These are phyloP conservation scores for Chloroceryle amazona DNA, from an alignment of 2,797 vertebrate species.

Conservation along the genomic window DNA sequence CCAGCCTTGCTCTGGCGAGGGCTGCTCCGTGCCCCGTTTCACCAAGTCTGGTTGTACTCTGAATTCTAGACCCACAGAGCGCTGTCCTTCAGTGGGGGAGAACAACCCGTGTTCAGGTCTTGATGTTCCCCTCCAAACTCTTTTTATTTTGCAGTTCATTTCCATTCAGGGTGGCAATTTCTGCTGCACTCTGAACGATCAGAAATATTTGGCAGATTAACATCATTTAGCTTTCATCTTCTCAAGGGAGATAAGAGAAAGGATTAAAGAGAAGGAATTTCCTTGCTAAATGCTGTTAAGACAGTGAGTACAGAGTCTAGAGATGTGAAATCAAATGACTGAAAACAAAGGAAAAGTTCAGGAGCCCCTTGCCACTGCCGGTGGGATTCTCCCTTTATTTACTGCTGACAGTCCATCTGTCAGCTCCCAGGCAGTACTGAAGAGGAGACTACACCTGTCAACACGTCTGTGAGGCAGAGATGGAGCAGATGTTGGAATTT, in stretches of 20 bases:
- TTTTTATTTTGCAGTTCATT: slow-evolving; percentile 74
- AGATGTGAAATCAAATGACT: slow-evolving; percentile 56
- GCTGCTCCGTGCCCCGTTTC: accelerated
- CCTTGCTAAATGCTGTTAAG: slow-evolving; percentile 22
- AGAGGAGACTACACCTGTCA: slow-evolving; percentile 84
- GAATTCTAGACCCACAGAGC: neutral
- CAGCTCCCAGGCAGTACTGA: slow-evolving; percentile 78
- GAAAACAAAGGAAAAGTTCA: slow-evolving; percentile 62
- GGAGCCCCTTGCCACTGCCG: neutral
- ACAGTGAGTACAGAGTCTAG: neutral
- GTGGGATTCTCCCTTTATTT: slow-evolving; percentile 70
- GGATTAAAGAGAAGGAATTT: slow-evolving; percentile 47
- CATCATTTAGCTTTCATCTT: slow-evolving; percentile 76
- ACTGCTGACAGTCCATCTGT: slow-evolving; percentile 83
- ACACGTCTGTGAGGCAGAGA: slow-evolving; percentile 77
- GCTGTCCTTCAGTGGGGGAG: neutral
- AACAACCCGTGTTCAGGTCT: neutral
- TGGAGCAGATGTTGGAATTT: slow-evolving; percentile 84
- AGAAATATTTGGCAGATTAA: slow-evolving; percentile 81
- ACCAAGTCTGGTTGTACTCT: accelerated
- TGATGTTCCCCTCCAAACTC: slow-evolving; percentile 7
- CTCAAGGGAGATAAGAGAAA: slow-evolving; percentile 43
- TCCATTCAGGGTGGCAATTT: slow-evolving; percentile 71
- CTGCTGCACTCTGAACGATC: slow-evolving; percentile 72
- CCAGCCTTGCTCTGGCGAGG: too few species aligned